These are phyloP conservation scores for Microcebus griseorufus DNA, from an alignment of 2,113 vertebrate species.

Conservation along the genomic window DNA sequence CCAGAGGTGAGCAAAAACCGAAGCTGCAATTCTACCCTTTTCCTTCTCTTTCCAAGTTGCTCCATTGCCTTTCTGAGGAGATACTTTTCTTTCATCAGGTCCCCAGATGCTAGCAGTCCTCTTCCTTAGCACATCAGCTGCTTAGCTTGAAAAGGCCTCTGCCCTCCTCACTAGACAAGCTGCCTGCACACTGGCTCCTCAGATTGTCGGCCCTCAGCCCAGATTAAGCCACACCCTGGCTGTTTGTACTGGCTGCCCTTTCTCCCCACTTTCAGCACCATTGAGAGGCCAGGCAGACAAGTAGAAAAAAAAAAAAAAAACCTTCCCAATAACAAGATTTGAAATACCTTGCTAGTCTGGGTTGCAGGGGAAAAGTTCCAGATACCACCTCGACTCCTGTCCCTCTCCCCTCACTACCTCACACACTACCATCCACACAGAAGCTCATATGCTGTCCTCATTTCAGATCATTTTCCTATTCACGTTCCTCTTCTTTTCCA, in stretches of 20 bases:
- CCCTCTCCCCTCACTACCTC: neutral
- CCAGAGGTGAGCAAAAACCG: neutral
- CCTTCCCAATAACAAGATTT: neutral
- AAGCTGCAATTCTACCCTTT: neutral
- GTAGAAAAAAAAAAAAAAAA: neutral
- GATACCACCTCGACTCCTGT: neutral
- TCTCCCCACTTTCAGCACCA: neutral
- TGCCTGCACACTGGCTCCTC: neutral
- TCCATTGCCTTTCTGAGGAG: neutral
- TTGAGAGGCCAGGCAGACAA: neutral
- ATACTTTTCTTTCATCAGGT: neutral
- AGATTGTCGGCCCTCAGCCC: neutral
- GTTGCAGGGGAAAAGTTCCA: neutral
- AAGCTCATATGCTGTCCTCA: neutral
- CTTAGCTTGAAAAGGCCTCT: neutral
- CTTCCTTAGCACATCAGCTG: neutral
- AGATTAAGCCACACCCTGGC: neutral
- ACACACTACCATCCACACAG: neutral
- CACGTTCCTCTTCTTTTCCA: neutral
- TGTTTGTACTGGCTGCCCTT: neutral
- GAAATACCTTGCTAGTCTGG: neutral
- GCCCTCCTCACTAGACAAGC: neutral
- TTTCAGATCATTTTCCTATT: conserved; percentile 4
- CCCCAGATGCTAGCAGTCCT: neutral
- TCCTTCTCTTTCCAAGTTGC: neutral